Base-by-base conservation (phyloP, 2,113 vertebrate genomes). In the Salminus brasiliensis region DNA sequence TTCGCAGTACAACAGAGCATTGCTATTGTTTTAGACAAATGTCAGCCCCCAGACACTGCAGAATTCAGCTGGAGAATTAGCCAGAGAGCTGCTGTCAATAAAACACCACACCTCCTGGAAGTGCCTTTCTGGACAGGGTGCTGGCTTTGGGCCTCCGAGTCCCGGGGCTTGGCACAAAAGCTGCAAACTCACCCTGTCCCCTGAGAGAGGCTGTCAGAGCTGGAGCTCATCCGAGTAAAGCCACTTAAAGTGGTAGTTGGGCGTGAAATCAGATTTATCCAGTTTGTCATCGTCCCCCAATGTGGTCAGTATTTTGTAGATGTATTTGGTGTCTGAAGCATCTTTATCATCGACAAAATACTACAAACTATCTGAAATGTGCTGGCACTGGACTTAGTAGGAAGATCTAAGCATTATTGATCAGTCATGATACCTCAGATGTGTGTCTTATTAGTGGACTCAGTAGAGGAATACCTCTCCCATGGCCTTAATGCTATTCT, bases 401-500 rank as follows among this genome's bases (percentile, higher is more conserved):
- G 39, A 43, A 6, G 32, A 27, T 29, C 36, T 72, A 29, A 49
- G 16, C 3, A 60, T 29, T 65, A 83, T 71, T 74, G 76, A 83
- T 79, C 47, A 34, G 16, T 65, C 2, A 23, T 65, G 23, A 78
- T 30, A n/a, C 10, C n/a, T 70, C 34, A 47, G 45, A 27, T 36
- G 53, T 39, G 59, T 52, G 74, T 39, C 23, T 66, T 71, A 30
- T 71, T 71, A 70, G 72, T 12, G 34, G 36, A 65, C 49, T 36
- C 66, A 53, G n/a, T 41, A n/a, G 72, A 18, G 59, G 29, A 47
- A 34, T 8, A 71, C 41, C 55, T 49, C 8, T 57, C 16, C 72
- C 36, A 36, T 1, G 43, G 47, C 62, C 25, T 70, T 45, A 59
- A 47, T 60, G 36, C 7, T 30, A 57, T 52, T 66, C 71, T 74